A percentile compares a stretch with the other conserved stretches of the same genome.
Conservation (phyloP, 2,113 vertebrate genomes). For the Vidua chalybeata region DNA sequence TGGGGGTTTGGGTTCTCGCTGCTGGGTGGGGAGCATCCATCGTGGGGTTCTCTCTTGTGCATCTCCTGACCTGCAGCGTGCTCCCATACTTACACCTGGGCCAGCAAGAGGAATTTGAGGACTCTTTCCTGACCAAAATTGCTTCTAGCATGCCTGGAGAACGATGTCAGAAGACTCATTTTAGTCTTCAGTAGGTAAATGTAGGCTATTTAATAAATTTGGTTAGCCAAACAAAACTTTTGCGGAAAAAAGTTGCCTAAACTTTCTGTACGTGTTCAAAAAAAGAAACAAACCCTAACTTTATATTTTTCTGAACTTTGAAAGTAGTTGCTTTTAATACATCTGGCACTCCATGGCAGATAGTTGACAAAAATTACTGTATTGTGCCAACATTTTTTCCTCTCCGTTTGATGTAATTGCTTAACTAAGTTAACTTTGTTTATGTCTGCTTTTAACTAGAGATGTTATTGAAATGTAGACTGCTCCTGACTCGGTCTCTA, state of each 20-base stretch:
- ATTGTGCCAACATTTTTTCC: neutral
- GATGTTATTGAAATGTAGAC: neutral
- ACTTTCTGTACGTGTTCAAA: fast-evolving
- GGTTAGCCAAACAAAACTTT: neutral
- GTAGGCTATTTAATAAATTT: too few species aligned
- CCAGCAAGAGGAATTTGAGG: too few species aligned
- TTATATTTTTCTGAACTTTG: neutral
- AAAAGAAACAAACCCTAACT: neutral
- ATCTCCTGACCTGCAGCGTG: neutral
- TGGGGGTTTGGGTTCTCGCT: neutral
- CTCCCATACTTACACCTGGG: fast-evolving
- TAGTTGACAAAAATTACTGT: neutral
- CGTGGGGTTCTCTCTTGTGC: fast-evolving
- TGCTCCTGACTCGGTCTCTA: neutral
- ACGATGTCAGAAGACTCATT: neutral
- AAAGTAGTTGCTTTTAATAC: neutral
- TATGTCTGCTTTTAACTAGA: neutral
- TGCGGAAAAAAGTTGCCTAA: neutral
- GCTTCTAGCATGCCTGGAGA: neutral
- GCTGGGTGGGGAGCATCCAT: neutral
- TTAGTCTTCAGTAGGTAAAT: neutral
- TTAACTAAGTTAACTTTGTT: neutral
- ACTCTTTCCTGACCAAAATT: neutral
- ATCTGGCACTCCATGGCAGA: neutral
- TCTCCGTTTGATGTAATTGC: neutral